These are phyloP conservation scores for Silvanus unidentatus DNA, from an alignment of 2,888 invertebrate species.

Conservation along the genomic window DNA sequence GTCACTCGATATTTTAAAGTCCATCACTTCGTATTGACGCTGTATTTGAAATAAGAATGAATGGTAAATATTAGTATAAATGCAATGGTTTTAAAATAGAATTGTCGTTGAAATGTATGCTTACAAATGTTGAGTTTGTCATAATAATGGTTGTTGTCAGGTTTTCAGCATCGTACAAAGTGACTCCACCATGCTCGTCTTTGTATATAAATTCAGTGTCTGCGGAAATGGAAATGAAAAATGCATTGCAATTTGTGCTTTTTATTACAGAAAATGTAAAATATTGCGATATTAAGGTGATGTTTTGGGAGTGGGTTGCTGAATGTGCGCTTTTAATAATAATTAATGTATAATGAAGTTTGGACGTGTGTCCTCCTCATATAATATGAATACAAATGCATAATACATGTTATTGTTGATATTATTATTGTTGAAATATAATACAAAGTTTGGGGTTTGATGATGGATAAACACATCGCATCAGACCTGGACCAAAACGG, in stretches of 20 bases:
- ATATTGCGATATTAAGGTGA: no score
- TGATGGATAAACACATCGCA: neutral
- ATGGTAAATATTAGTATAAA: conserved; percentile 5
- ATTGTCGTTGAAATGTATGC: conserved; percentile 46
- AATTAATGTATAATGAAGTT: no score
- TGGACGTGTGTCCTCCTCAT: no score
- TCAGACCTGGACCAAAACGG: conserved; percentile 1
- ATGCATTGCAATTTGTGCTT: neutral
- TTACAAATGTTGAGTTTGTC: conserved; percentile 78
- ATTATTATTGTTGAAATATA: no score
- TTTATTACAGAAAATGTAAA: no score
- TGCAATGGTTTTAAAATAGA: conserved; percentile 1
- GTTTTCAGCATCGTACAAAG: conserved; percentile 71
- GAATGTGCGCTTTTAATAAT: no score
- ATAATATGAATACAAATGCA: no score
- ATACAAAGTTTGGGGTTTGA: no score
- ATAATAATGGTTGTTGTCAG: conserved; percentile 68
- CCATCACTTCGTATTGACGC: conserved; percentile 72
- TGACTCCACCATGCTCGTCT: conserved; percentile 71
- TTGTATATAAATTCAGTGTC: conserved; percentile 73
- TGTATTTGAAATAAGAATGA: conserved; percentile 42
- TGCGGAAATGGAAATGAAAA: conserved; percentile 44
- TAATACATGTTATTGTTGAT: no score
- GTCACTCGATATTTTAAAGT: conserved; percentile 73
- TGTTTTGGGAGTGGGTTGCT: no score